Evolutionary conservation across 2,797 vertebrate species (phyloP).

Genomic region (Danio tinwini): DNA sequence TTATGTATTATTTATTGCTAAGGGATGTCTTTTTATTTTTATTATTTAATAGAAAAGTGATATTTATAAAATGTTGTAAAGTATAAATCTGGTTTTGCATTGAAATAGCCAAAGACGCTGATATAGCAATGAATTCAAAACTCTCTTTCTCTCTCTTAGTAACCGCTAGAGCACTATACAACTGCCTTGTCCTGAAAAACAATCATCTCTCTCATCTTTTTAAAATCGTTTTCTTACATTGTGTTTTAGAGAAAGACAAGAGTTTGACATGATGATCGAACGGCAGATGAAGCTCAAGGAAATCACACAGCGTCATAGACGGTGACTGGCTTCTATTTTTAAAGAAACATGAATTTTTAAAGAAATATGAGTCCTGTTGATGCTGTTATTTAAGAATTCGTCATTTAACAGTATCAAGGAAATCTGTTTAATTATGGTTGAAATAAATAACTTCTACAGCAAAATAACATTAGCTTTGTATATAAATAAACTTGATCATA

Average conservation of each 20-base stretch:
- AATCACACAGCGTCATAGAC: background rate
- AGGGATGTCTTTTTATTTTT: no score
- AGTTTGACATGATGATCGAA: conserved; percentile 78
- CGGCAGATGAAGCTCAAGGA: conserved; percentile 67
- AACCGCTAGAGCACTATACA: no score
- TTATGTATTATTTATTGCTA: no score
- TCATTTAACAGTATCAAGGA: background rate
- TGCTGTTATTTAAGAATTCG: no score
- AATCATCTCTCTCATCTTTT: background rate
- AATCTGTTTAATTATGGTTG: background rate
- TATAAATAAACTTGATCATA: background rate
- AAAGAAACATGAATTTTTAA: conserved; percentile 6
- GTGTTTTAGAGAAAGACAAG: conserved; percentile 74
- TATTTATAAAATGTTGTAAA: no score
- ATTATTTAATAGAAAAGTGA: no score
- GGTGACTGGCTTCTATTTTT: background rate
- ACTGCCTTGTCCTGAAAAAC: no score
- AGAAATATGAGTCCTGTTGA: no score
- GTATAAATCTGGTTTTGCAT: no score
- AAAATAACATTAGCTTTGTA: background rate
- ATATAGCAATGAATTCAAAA: no score
- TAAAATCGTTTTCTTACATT: background rate
- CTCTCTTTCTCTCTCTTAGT: no score
- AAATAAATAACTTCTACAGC: background rate
- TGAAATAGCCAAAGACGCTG: no score